Base-by-base conservation (phyloP, 2,888 invertebrate genomes). In the Dendrolimus houi region DNA sequence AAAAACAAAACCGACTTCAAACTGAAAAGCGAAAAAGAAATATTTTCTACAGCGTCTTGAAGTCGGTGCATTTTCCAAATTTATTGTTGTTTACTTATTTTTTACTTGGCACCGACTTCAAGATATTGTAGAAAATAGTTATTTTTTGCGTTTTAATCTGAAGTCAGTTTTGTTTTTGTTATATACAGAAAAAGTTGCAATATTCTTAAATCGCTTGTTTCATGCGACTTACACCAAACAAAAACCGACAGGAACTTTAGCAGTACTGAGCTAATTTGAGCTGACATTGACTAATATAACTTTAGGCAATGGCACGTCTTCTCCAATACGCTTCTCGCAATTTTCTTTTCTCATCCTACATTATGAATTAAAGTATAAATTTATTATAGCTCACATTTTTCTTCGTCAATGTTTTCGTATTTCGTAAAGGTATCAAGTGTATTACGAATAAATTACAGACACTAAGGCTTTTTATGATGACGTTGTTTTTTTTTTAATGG, bases 241-340 rank as follows among this genome's bases (percentile, higher is more conserved):
- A 47, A 41, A 57, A 40, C 55, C n/a, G 54, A 52, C 57, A 66
- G 57, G 64, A 72, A 72, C 64, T 72, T 71, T 62, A 58, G 58
- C 56, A 63, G 61, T 65, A 64, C 66, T 62, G 64, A 67, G 66
- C 70, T 75, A 71, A 76, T 72, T 71, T 62, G 61, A 64, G 57
- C 61, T 70, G 71, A 71, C 74, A 61, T 68, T 72, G 71, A 76
- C 67, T 72, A 70, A 72, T 73, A 69, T 65, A 74, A 71, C 63
- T 71, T 74, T 65, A 56, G 62, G 59, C 61, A 62, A 66, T 60
- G 60, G 57, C 60, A 61, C 62, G 60, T 64, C 61, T 62, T 60
- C 52, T 60, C 55, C 56, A 62, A 60, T 63, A 63, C 58, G 58
- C 54, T 57, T 55, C 55, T 58, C 53, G 13, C 29, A 56, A 41